phyloP scores from a whole-genome alignment of 2,888 invertebrate genomes.

The Zelleria hepariella region DNA sequence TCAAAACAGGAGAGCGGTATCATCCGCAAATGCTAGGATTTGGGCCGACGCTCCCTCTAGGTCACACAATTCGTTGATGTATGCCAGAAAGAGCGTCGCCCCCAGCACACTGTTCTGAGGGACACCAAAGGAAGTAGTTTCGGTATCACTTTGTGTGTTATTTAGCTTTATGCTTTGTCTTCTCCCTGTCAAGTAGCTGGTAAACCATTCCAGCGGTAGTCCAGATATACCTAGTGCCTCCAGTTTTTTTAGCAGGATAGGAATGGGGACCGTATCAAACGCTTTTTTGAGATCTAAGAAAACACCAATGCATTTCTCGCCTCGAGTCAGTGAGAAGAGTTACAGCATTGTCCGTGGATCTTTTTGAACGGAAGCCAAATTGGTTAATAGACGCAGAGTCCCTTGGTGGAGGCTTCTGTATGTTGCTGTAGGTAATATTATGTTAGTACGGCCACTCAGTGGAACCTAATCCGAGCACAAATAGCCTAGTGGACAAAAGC shows the following conservation, averaged over 20 bases:
- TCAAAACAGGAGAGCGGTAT: too few species aligned
- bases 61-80: too few species aligned
- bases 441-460: neutral
- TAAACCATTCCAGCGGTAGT: neutral
- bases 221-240: neutral
- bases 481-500: neutral
- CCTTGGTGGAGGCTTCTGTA: too few species aligned
- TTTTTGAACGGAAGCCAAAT: too few species aligned
- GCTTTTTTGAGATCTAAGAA: too few species aligned
- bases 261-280: too few species aligned
- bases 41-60: too few species aligned
- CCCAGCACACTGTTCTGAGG: neutral
- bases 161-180: too few species aligned
- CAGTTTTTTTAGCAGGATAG: neutral
- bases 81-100: too few species aligned
- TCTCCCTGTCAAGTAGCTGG: neutral
- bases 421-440: neutral
- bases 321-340: neutral
- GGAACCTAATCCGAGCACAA: neutral
- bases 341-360: neutral
- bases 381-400: too few species aligned
- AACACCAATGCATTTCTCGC: neutral
- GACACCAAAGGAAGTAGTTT: neutral
- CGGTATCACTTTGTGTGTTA: neutral
- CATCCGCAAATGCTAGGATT: too few species aligned